phyloP scores from a whole-genome alignment of 2,113 vertebrate species.

The Gallinago media region DNA sequence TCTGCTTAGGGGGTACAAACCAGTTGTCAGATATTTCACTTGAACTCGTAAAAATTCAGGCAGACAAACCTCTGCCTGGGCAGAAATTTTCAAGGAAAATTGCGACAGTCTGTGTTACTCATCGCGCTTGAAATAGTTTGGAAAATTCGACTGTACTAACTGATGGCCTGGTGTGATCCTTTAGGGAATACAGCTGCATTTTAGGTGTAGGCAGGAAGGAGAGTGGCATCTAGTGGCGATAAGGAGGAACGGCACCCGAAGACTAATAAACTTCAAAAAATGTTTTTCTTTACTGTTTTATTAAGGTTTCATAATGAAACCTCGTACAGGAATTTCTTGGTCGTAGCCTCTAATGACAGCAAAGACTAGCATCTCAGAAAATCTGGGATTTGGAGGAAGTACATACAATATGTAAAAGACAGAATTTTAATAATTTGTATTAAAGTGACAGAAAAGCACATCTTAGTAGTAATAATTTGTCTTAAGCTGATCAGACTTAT shows the following conservation, averaged over 20 bases:
- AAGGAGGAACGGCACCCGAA: not conserved
- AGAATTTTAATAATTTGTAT: not conserved
- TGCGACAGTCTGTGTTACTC: not conserved
- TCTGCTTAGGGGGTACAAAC: not conserved
- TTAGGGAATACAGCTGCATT: not conserved
- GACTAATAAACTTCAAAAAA: not conserved
- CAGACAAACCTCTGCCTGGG: not conserved
- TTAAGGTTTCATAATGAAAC: not conserved
- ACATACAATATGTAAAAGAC: fast-evolving
- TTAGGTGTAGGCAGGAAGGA: not conserved
- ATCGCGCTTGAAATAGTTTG: not conserved
- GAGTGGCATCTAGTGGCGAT: slow-evolving; percentile 68
- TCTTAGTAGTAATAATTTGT: not conserved
- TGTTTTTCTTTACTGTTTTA: not conserved
- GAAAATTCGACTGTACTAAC: not conserved
- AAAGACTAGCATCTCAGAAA: not conserved
- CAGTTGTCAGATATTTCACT: not conserved
- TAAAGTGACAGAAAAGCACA: not conserved
- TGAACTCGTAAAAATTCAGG: not conserved
- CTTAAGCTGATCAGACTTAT: not conserved
- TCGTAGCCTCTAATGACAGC: not conserved
- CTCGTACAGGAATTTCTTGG: fast-evolving
- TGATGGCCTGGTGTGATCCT: not conserved
- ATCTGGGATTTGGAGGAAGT: not conserved
- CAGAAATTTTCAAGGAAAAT: not conserved